Conservation (phyloP, 2,797 vertebrate genomes). For the Danio albolineatus region DNA sequence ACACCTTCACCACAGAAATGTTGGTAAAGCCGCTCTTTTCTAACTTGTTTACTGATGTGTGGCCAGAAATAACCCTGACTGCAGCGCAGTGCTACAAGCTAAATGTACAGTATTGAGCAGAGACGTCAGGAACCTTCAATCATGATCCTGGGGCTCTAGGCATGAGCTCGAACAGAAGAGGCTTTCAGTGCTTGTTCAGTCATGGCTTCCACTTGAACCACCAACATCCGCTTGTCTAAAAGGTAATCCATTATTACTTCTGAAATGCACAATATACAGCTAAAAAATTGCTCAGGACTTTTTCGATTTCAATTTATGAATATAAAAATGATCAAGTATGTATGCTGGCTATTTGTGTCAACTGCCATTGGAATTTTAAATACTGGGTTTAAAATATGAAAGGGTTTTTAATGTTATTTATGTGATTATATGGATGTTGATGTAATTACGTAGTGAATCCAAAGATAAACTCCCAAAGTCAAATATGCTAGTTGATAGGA, state of each 20-base stretch:
- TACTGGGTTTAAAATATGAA: too few relatives aligned
- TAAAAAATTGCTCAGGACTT: conserved; percentile 2
- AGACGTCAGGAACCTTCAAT: conserved; percentile 51
- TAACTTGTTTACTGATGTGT: conserved; percentile 75
- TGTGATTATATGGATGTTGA: too few relatives aligned
- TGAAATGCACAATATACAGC: not conserved
- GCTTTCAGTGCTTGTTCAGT: conserved; percentile 65
- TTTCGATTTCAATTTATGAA: not conserved
- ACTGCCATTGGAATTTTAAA: too few relatives aligned
- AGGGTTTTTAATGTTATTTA: too few relatives aligned
- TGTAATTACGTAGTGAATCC: too few relatives aligned
- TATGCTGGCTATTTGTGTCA: too few relatives aligned
- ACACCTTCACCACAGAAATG: conserved; percentile 58
- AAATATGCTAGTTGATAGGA: too few relatives aligned
- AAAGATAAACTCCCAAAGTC: too few relatives aligned
- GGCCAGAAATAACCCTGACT: conserved; percentile 69
- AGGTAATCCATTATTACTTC: not conserved
- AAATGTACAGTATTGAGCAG: conserved; percentile 50
- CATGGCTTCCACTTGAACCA: conserved; percentile 39
- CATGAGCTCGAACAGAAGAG: conserved; percentile 65
- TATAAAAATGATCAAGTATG: not conserved
- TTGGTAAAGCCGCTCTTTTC: conserved; percentile 72
- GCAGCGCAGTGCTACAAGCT: conserved; percentile 54
- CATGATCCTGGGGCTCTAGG: conserved; percentile 52
- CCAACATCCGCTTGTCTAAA: conserved; percentile 34